These are phyloP conservation scores for Deilephila elpenor DNA, from an alignment of 2,888 invertebrate genomes.

Conservation along the genomic window DNA sequence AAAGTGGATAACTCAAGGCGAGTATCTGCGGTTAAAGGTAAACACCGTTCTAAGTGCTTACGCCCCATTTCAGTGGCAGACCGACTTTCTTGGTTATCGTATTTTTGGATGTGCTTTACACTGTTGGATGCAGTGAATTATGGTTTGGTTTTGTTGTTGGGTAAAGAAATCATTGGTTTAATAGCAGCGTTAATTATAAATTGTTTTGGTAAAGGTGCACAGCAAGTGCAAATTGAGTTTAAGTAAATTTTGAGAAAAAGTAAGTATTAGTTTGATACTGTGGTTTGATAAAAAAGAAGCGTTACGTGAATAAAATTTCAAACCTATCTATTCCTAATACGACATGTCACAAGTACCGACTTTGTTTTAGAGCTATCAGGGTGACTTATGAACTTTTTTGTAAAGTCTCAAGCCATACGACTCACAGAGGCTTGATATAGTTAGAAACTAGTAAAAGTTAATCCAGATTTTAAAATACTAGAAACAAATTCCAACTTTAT, in stretches of 20 bases:
- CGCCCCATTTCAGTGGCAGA: conserved; percentile 43
- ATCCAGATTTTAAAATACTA: background rate
- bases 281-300: no score
- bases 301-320: no score
- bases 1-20: conserved; percentile 39
- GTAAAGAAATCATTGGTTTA: background rate
- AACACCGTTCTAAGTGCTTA: conserved; percentile 54
- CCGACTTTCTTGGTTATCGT: conserved; percentile 35
- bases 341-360: no score
- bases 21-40: conserved; percentile 50
- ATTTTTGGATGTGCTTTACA: conserved; percentile 9
- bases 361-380: no score
- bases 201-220: background rate
- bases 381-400: no score
- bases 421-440: no score
- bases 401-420: no score
- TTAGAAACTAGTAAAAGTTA: background rate
- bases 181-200: background rate
- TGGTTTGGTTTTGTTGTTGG: no score
- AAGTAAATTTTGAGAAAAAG: no score
- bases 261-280: no score
- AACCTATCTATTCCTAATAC: no score
- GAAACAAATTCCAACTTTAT: background rate
- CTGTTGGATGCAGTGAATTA: background rate
- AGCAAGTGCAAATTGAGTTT: no score